Evolutionary conservation across 1,140 invertebrate species (phyloP).

Genomic region (Telenomus remus): DNA sequence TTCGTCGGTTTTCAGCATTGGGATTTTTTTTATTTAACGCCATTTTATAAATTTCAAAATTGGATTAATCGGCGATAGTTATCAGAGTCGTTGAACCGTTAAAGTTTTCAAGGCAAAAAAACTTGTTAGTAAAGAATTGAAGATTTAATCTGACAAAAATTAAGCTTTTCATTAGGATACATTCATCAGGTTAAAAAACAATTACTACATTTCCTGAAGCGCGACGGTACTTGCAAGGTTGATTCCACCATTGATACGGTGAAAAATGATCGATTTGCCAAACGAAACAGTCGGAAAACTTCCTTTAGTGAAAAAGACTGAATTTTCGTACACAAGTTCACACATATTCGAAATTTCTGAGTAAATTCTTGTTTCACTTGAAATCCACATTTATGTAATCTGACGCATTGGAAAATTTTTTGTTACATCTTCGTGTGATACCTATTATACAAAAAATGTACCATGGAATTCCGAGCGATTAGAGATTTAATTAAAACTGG

Average conservation of each 20-base stretch:
- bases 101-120: background rate
- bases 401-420: too few species aligned
- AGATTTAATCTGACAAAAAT: conserved; percentile 13
- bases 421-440: too few species aligned
- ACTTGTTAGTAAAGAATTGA: background rate
- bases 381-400: too few species aligned
- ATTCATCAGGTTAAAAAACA: conserved; percentile 1
- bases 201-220: conserved; percentile 20
- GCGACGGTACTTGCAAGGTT: conserved; percentile 6
- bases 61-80: background rate
- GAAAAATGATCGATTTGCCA: conserved; percentile 3
- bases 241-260: conserved; percentile 15
- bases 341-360: background rate
- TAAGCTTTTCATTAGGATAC: conserved; percentile 7
- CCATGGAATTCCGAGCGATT: too few species aligned
- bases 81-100: background rate
- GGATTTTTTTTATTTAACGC: too few species aligned
- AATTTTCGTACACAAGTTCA: conserved; percentile 1
- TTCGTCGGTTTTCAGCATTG: too few species aligned
- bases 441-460: too few species aligned
- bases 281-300: background rate
- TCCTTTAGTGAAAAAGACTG: conserved; percentile 1
- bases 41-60: too few species aligned
- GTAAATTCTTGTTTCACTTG: too few species aligned
- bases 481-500: too few species aligned